These are phyloP conservation scores for Phania funesta DNA, from an alignment of 2,888 invertebrate species.

Conservation along the genomic window DNA sequence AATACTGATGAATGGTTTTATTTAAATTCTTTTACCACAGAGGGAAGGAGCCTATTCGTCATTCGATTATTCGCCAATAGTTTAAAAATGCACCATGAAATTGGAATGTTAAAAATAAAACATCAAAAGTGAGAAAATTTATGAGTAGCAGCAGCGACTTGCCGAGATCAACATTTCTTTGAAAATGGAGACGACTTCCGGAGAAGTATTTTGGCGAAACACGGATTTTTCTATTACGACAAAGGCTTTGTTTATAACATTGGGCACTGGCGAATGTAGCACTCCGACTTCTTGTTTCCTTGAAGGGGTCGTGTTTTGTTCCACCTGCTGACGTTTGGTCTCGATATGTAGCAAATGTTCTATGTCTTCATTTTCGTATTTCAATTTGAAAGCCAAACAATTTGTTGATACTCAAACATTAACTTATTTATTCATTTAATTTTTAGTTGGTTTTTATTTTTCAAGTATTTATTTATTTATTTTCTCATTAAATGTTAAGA, in stretches of 20 bases:
- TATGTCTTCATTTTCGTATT: slow-evolving; percentile 66
- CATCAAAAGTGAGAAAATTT: too few relatives aligned
- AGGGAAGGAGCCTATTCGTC: too few relatives aligned
- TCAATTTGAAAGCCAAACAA: slow-evolving; percentile 60
- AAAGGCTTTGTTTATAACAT: too few relatives aligned
- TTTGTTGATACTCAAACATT: slow-evolving; percentile 57
- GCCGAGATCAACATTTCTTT: too few relatives aligned
- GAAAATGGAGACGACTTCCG: too few relatives aligned
- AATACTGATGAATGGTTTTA: slow-evolving; percentile 54
- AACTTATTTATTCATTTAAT: slow-evolving; percentile 26
- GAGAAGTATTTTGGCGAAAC: too few relatives aligned
- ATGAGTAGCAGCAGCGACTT: too few relatives aligned
- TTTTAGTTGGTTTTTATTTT: slow-evolving; percentile 17
- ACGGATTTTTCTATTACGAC: too few relatives aligned
- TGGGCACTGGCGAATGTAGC: too few relatives aligned
- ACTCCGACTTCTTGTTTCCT: background rate
- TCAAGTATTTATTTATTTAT: slow-evolving; percentile 2
- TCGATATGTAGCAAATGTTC: slow-evolving; percentile 61
- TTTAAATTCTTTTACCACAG: slow-evolving; percentile 54
- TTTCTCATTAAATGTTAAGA: background rate
- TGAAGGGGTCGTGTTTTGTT: background rate
- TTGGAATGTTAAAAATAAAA: too few relatives aligned
- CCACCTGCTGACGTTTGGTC: slow-evolving; percentile 22
- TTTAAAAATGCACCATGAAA: too few relatives aligned
- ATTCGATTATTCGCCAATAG: too few relatives aligned